These are phyloP conservation scores for Drosophila lacertosa DNA, from an alignment of 1,140 invertebrate genomes.

Conservation along the genomic window DNA sequence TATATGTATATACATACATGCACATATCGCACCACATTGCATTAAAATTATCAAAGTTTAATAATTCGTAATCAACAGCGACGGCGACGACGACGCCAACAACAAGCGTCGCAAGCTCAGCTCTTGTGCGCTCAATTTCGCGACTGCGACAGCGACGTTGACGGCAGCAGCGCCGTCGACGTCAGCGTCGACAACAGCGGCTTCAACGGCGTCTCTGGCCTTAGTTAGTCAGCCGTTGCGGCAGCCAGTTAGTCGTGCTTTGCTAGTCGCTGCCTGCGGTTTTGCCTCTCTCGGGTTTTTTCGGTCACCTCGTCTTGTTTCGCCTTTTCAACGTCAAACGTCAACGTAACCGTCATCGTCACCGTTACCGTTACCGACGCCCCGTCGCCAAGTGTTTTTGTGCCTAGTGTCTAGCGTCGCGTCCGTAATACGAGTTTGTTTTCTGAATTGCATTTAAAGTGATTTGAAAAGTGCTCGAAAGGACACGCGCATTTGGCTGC, in stretches of 20 bases:
- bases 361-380: neutral
- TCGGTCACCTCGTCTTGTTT: constrained; percentile 26
- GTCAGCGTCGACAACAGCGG: constrained; percentile 12
- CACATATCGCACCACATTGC: constrained; percentile 32
- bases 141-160: constrained; percentile 13
- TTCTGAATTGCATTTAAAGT: constrained; percentile 14
- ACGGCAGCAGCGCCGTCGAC: constrained; percentile 15
- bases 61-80: constrained; percentile 61
- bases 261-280: constrained; percentile 70
- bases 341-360: neutral
- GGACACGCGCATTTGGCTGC: constrained; percentile 22
- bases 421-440: neutral
- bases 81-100: constrained; percentile 1
- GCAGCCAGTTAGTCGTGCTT: constrained; percentile 77
- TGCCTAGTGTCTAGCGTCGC: constrained; percentile 6
- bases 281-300: constrained; percentile 46
- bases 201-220: constrained; percentile 35
- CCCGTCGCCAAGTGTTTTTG: neutral
- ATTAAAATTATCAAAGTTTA: constrained; percentile 61
- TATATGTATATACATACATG: neutral
- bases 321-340: constrained; percentile 16
- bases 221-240: constrained; percentile 68
- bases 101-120: constrained; percentile 16
- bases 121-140: constrained; percentile 17
- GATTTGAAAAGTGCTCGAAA: constrained; percentile 17